A percentile compares a stretch with the other conserved stretches of the same genome.
phyloP scores from a whole-genome alignment of 2,113 vertebrate species.

The Oryzias woworae region DNA sequence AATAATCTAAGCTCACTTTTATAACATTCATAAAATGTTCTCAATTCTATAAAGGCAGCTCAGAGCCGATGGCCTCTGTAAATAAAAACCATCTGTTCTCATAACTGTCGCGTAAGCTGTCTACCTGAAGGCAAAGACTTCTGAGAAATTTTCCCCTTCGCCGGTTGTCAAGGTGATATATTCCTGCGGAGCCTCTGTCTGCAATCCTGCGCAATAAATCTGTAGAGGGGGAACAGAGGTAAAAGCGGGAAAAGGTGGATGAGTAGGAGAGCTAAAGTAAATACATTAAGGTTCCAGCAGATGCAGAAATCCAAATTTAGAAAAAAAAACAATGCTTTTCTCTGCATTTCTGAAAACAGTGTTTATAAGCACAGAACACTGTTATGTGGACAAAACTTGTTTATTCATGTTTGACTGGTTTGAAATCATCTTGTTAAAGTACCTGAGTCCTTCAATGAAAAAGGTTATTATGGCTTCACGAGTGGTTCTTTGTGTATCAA shows the following conservation, averaged over 20 bases:
- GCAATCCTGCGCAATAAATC: constrained; percentile 94
- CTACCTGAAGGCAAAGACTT: constrained; percentile 97
- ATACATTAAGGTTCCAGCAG: constrained; percentile 1
- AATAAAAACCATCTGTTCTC: constrained; percentile 21
- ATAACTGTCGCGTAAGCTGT: constrained; percentile 27
- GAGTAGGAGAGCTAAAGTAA: constrained; percentile 1
- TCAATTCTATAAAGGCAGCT: constrained; percentile 24
- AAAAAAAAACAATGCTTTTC: not conserved
- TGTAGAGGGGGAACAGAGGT: constrained; percentile 51
- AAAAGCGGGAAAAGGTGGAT: constrained; percentile 11
- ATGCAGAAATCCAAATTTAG: not conserved
- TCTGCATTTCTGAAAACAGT: not conserved
- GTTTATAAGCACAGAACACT: not conserved
- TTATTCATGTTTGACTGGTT: not conserved
- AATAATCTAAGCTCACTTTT: constrained; percentile 19
- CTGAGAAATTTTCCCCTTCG: constrained; percentile 93
- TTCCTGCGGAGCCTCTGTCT: constrained; percentile 87
- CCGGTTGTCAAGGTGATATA: constrained; percentile 86
- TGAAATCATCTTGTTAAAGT: not conserved
- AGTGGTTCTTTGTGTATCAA: constrained; percentile 4
- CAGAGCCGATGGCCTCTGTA: constrained; percentile 21
- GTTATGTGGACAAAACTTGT: not conserved
- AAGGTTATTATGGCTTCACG: not conserved
- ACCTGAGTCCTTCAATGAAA: too few species aligned
- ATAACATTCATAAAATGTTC: constrained; percentile 31